Evolutionary conservation across 2,797 vertebrate species (phyloP).

Genomic region (Rousettus madagascariensis): DNA sequence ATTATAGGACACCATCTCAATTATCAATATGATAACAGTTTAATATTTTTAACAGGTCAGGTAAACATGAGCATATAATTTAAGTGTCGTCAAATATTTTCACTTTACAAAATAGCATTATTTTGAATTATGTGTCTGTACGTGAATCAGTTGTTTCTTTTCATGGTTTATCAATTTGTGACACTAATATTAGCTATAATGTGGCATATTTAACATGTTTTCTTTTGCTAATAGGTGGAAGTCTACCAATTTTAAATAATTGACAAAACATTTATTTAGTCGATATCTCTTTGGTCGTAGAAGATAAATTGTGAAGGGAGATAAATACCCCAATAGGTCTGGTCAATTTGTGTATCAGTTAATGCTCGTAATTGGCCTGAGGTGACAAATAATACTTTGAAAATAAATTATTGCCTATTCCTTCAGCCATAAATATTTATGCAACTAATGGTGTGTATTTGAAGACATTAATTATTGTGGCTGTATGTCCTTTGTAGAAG

Average conservation of each 20-base stretch:
- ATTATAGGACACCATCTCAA: background rate
- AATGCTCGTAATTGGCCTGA: background rate
- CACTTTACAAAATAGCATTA: background rate
- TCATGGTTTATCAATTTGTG: background rate
- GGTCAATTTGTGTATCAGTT: background rate
- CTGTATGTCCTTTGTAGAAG: background rate
- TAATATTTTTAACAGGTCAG: background rate
- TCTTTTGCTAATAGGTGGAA: background rate
- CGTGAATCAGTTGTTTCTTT: background rate
- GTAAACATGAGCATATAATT: background rate
- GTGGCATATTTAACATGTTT: constrained; percentile 14
- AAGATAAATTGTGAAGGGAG: constrained; percentile 22
- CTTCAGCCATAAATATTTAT: background rate
- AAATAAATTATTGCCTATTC: background rate
- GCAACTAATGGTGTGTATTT: background rate
- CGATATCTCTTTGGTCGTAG: background rate
- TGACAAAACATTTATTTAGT: background rate
- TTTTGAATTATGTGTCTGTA: background rate
- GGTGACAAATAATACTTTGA: background rate
- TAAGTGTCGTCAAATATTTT: background rate
- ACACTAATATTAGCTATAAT: background rate
- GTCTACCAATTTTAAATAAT: constrained; percentile 12
- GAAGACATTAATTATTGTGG: background rate
- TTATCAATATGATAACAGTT: constrained; percentile 9
- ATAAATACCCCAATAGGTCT: background rate